phyloP scores from a whole-genome alignment of 2,113 vertebrate species.

The Geococcyx californianus region DNA sequence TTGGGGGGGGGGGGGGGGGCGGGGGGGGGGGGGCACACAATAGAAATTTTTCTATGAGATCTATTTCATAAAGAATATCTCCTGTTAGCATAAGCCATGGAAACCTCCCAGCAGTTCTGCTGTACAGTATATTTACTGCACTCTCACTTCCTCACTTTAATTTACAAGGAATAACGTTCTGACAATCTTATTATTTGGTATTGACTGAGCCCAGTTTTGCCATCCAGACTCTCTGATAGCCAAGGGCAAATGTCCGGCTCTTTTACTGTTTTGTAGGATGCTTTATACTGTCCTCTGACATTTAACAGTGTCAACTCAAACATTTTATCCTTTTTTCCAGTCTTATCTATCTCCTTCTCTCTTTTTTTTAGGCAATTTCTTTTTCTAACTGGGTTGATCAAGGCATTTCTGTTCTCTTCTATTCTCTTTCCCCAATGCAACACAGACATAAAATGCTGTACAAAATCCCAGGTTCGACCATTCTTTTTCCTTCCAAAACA shows the following conservation, averaged over 20 bases:
- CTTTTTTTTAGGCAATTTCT: background rate
- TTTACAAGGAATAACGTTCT: background rate
- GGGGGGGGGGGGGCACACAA: background rate
- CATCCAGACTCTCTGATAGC: background rate
- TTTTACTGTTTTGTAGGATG: background rate
- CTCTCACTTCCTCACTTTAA: background rate
- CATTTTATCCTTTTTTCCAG: background rate
- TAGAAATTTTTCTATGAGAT: background rate
- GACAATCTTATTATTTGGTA: background rate
- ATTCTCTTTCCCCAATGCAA: background rate
- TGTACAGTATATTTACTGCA: background rate
- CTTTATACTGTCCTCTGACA: background rate
- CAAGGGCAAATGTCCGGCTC: background rate
- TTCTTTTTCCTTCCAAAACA: background rate
- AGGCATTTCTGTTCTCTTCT: background rate
- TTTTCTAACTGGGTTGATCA: background rate
- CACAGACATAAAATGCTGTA: background rate
- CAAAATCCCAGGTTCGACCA: background rate
- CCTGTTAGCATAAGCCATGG: background rate
- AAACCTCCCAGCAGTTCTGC: background rate
- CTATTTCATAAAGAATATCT: background rate
- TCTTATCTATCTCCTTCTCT: background rate
- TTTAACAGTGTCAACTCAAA: background rate
- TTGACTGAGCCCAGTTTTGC: background rate
- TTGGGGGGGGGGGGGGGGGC: background rate